These are phyloP conservation scores for Metalampra italica DNA, from an alignment of 2,888 invertebrate genomes.

Conservation along the genomic window DNA sequence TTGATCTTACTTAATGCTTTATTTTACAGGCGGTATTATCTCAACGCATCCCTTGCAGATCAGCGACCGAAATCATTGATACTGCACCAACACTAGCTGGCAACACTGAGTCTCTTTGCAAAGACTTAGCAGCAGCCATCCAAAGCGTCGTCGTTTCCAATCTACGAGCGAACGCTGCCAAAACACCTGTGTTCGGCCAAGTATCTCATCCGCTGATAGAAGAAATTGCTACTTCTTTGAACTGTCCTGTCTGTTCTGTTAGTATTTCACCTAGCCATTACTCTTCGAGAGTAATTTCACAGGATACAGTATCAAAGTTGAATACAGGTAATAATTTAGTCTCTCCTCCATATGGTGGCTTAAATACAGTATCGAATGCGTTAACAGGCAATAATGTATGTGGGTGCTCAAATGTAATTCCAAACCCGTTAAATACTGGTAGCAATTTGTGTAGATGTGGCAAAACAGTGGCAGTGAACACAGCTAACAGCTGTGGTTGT, in stretches of 20 bases:
- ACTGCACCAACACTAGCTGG: not conserved
- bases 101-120: conserved; percentile 9
- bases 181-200: conserved; percentile 17
- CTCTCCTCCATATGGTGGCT: not conserved
- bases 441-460: not conserved
- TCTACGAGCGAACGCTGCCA: conserved; percentile 15
- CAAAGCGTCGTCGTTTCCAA: conserved; percentile 22
- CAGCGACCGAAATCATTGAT: not conserved
- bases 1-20: not conserved
- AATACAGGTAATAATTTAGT: not conserved
- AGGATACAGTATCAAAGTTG: not conserved
- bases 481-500: not conserved
- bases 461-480: too few species aligned
- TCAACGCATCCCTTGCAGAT: not conserved
- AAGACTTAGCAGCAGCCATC: conserved; percentile 20
- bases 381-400: not conserved
- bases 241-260: not conserved
- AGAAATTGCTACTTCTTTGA: conserved; percentile 7
- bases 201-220: conserved; percentile 18
- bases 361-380: not conserved
- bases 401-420: not conserved
- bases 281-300: not conserved
- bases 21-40: conserved; percentile 4
- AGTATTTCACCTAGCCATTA: not conserved
- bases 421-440: not conserved